Percentiles rank a stretch among this genome's conserved stretches.
phyloP scores from a whole-genome alignment of 2,888 invertebrate genomes.

The Cheilosia vernalis region DNA sequence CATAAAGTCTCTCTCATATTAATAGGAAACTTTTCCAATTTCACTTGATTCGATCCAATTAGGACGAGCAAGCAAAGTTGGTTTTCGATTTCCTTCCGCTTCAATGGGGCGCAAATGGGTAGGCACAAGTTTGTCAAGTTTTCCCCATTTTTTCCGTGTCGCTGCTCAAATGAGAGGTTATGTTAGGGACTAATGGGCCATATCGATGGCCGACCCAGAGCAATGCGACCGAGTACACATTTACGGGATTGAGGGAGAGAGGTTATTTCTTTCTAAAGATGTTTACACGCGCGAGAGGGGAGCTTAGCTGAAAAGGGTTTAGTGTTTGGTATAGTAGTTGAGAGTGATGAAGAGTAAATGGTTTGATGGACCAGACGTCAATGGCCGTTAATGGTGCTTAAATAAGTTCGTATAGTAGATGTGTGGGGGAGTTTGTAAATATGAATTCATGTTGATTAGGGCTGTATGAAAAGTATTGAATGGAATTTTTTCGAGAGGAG shows the following conservation, averaged over 20 bases:
- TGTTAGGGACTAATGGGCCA: constrained; percentile 49
- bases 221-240: constrained; percentile 10
- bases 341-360: no score
- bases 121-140: constrained; percentile 44
- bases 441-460: no score
- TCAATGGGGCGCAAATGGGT: constrained; percentile 24
- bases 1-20: constrained; percentile 57
- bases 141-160: constrained; percentile 31
- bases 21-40: constrained; percentile 75
- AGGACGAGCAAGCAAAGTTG: constrained; percentile 51
- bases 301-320: constrained; percentile 23
- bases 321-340: no score
- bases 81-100: constrained; percentile 55
- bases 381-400: no score
- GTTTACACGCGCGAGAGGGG: neutral
- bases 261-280: neutral
- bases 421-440: no score
- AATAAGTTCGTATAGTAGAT: no score
- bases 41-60: constrained; percentile 72
- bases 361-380: no score
- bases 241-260: constrained; percentile 14
- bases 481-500: no score
- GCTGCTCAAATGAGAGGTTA: constrained; percentile 20
- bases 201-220: constrained; percentile 30
- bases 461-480: no score